Conservation (phyloP, 92 coral and sea anemone species). For the Plumapathes pennacea region DNA sequence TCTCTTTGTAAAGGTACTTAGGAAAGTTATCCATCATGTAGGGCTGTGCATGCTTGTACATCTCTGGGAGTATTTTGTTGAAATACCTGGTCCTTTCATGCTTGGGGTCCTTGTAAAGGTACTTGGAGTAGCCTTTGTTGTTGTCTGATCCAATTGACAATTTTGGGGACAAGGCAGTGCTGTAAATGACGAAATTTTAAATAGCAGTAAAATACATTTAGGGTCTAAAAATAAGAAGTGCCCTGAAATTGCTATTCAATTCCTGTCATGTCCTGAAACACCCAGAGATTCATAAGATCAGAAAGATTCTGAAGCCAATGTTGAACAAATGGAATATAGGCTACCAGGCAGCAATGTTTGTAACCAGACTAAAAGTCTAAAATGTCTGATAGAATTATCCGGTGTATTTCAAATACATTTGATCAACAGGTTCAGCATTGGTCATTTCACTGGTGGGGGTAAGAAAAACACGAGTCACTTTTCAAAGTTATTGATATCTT, state of each 20-base stretch:
- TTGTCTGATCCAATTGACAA: not conserved
- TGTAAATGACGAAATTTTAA: not conserved
- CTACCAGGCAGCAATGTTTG: slow-evolving; percentile 1
- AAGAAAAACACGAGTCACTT: too few species aligned
- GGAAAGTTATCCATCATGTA: slow-evolving; percentile 27
- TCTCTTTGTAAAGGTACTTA: slow-evolving; percentile 42
- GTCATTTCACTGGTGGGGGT: too few species aligned
- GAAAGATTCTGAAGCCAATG: slow-evolving; percentile 1
- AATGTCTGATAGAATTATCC: too few species aligned
- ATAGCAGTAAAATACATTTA: slow-evolving; percentile 1
- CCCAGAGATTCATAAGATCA: not conserved
- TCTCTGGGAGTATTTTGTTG: slow-evolving; percentile 39
- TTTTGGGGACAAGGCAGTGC: slow-evolving; percentile 19
- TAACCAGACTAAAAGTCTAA: slow-evolving; percentile 1
- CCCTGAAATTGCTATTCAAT: slow-evolving; percentile 1
- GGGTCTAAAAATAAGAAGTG: not conserved
- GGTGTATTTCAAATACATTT: too few species aligned
- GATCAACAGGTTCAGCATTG: too few species aligned
- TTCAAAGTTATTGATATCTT: too few species aligned
- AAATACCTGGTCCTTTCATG: slow-evolving; percentile 45
- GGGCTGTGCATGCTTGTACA: slow-evolving; percentile 47
- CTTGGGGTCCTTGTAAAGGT: slow-evolving; percentile 28
- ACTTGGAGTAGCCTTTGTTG: slow-evolving; percentile 21
- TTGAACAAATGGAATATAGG: not conserved
- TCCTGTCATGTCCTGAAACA: slow-evolving; percentile 1